Base-by-base conservation (phyloP, 2,888 invertebrate genomes). In the Eupithecia dodoneata region DNA sequence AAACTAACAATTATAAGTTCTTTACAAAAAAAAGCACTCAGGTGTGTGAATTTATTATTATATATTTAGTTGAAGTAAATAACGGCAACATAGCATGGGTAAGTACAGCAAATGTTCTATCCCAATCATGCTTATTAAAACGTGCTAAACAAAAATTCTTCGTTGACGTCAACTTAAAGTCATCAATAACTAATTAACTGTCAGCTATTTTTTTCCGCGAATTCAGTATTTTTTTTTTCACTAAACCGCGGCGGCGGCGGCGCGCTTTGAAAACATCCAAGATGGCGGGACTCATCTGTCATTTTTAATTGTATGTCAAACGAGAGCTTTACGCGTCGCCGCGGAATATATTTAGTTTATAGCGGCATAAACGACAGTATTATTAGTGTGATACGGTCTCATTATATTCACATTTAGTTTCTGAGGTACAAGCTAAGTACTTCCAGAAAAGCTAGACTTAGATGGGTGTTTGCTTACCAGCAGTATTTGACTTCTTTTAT, bases 261-360 rank as follows among this genome's bases (percentile, higher is more conserved):
- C 86, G 83, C 84, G 84, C 90, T 92, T 94, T 92, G 92, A 91
- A 85, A 86, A 83, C 75, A 81, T 85, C 81, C 91, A 93, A 93
- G 87, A 92, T 93, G 93, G 93, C 93, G 89, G 52, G 73, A 84
- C 86, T 92, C 94, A 94, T 94, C 93, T 93, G 94, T 94, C 94
- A 94, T 94, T 94, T 94, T 94, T 94, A 94, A 94, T 94, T 94
- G 94, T 90, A 88, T 93, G 94, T 94, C 94, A 93, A 91, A 91
- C 87, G 88, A 87, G 83, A 12, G 82, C 87, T 90, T 88, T 85
- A 89, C 90, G 93, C 92, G 88, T 88, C 88, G 87, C 89, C 88
- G 92, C 90, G 86, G 88, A 81, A 88, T 93, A 93, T 93, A 92
- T 93, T 94, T 93, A 93, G 94, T 94, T 94, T 94, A 94, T 93